Evolutionary conservation across 2,797 vertebrate genomes (phyloP).

Genomic region (Aplochiton taeniatus): DNA sequence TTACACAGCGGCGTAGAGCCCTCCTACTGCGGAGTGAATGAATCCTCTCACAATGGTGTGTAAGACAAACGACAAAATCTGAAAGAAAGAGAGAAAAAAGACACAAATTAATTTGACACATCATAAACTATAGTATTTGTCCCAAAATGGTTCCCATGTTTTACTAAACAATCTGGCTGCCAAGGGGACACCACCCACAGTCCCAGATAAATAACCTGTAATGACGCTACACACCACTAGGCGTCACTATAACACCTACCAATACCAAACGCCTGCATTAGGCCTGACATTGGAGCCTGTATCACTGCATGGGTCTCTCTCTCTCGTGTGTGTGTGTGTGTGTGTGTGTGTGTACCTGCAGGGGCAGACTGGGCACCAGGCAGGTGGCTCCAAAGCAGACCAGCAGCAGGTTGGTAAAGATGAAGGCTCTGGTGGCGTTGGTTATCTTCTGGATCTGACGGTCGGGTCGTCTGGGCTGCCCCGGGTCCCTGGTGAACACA

Average conservation of each 20-base stretch:
- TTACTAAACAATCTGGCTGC: slow-evolving; percentile 22
- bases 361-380: slow-evolving; percentile 83
- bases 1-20: slow-evolving; percentile 97
- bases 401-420: slow-evolving; percentile 92
- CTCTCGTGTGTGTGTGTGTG: slow-evolving; percentile 70
- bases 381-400: slow-evolving; percentile 92
- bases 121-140: not conserved
- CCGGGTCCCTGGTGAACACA: slow-evolving; percentile 75
- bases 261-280: slow-evolving; percentile 31
- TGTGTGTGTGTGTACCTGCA: slow-evolving; percentile 80
- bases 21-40: slow-evolving; percentile 95
- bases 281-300: slow-evolving; percentile 27
- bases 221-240: slow-evolving; percentile 46
- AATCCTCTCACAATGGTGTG: slow-evolving; percentile 97
- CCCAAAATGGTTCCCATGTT: slow-evolving; percentile 21
- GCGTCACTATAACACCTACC: slow-evolving; percentile 38
- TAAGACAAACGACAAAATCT: slow-evolving; percentile 95
- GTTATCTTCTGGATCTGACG: slow-evolving; percentile 92
- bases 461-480: slow-evolving; percentile 83
- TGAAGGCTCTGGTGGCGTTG: slow-evolving; percentile 92
- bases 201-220: slow-evolving; percentile 30
- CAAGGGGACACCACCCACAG: not conserved
- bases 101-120: not conserved
- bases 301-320: slow-evolving; percentile 49
- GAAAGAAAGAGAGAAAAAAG: slow-evolving; percentile 24